Evolutionary conservation across 2,888 invertebrate species (phyloP), one percentile per base, ranked within the genome.

Genomic region (Synanthedon tipuliformis): DNA sequence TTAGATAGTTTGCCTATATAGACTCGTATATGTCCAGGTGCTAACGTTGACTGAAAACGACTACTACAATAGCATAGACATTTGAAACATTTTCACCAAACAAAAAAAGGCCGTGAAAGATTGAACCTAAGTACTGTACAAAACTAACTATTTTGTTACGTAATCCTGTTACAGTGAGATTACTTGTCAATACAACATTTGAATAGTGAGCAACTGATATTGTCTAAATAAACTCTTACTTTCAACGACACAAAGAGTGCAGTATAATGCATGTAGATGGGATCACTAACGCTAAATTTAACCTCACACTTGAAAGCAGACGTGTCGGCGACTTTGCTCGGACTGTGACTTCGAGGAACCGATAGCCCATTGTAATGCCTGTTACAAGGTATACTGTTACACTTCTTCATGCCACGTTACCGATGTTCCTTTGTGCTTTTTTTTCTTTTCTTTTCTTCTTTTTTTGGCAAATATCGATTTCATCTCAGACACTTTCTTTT

Each of bases 211-310:
- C 45, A 45, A 13, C 15, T 45, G 45, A 15, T 45, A 45, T 45
- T 45, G n/a, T 45, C 45, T 45, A 45, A n/a, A 49, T 16, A 23
- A 49, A 16, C 66, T 78, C 69, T 78, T 73, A 78, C 76, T 81
- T 77, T 79, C 70, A 40, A 3, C 15, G 34, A 45, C 15, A 45
- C n/a, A 45, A 45, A 15, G 48, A 45, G 49, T 40, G 40, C 53
- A 41, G 49, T 54, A 63, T 60, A 64, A 66, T 64, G 62, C 65
- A 71, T 68, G 63, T 63, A 74, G 70, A 83, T 81, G 73, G 69
- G 78, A 86, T 86, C 75, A 81, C 77, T 81, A 75, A 81, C 84
- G 83, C 84, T 85, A 84, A 86, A 87, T 86, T 85, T 82, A 85
- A 84, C 83, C 61, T 63, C 64, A 63, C 69, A 66, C 70, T 62